Conservation (phyloP, 2,888 invertebrate genomes). For the Rhabditoides inermis region DNA sequence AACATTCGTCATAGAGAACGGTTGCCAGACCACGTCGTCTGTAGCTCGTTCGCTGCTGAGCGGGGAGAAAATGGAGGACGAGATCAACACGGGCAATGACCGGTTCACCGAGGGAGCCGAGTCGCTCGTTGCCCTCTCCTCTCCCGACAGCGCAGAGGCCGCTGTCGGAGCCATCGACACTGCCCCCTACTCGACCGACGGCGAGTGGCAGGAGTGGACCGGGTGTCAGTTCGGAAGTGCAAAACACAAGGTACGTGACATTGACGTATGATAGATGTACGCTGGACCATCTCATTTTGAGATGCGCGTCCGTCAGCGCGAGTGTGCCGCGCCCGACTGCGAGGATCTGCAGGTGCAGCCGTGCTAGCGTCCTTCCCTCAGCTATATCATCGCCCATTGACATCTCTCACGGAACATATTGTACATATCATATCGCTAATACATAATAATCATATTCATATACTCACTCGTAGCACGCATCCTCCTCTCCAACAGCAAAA, state of each 20-base stretch:
- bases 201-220: slow-evolving; percentile 9
- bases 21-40: slow-evolving; percentile 16
- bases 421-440: too few relatives aligned
- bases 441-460: too few relatives aligned
- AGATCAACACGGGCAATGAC: neutral
- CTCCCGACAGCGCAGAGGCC: too few relatives aligned
- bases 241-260: too few relatives aligned
- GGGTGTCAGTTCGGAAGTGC: slow-evolving; percentile 7
- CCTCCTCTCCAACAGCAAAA: neutral
- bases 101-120: neutral
- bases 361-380: too few relatives aligned
- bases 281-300: slow-evolving; percentile 4
- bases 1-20: slow-evolving; percentile 34
- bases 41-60: neutral
- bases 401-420: too few relatives aligned
- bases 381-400: too few relatives aligned
- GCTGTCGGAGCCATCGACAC: too few relatives aligned
- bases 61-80: neutral
- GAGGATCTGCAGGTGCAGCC: slow-evolving; percentile 29
- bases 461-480: neutral
- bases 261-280: too few relatives aligned
- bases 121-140: neutral
- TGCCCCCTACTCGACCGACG: too few relatives aligned
- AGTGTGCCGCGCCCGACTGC: slow-evolving; percentile 23
- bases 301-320: slow-evolving; percentile 28